Evolutionary conservation across 2,888 invertebrate species (phyloP).

Genomic region (Himalopsyche tibetana): DNA sequence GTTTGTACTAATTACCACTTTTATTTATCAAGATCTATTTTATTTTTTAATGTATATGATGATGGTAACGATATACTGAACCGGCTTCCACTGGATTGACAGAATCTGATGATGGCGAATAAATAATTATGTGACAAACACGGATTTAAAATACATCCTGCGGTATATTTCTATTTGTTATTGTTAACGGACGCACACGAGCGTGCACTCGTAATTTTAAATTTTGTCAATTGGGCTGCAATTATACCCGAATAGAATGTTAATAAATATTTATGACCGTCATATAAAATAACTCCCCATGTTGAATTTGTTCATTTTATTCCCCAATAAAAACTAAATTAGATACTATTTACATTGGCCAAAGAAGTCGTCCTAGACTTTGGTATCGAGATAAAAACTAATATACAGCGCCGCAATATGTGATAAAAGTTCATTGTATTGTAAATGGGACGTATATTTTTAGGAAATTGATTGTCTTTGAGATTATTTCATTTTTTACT

Average conservation of each 20-base stretch:
- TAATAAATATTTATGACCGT: slow-evolving; percentile 36
- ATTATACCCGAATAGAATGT: slow-evolving; percentile 18
- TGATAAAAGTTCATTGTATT: slow-evolving; percentile 35
- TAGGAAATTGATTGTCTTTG: no score
- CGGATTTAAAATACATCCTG: no score
- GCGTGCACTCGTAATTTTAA: neutral
- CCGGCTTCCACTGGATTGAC: no score
- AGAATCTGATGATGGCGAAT: no score
- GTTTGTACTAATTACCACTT: no score
- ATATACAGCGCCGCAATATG: neutral
- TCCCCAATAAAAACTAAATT: slow-evolving; percentile 38
- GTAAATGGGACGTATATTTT: neutral
- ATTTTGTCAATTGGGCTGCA: slow-evolving; percentile 18
- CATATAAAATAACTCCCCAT: slow-evolving; percentile 33
- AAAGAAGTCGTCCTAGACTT: slow-evolving; percentile 29
- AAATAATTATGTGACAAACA: no score
- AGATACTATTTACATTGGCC: slow-evolving; percentile 18
- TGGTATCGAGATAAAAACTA: slow-evolving; percentile 31
- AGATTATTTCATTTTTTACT: no score
- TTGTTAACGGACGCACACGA: no score
- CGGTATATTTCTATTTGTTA: no score
- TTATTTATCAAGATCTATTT: no score
- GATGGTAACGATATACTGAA: no score
- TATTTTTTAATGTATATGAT: no score
- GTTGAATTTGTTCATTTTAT: slow-evolving; percentile 32